Percentiles rank a stretch among this genome's conserved stretches.
These are phyloP conservation scores for Cavia porcellus DNA, from an alignment of 2,113 vertebrate genomes.

Conservation along the genomic window DNA sequence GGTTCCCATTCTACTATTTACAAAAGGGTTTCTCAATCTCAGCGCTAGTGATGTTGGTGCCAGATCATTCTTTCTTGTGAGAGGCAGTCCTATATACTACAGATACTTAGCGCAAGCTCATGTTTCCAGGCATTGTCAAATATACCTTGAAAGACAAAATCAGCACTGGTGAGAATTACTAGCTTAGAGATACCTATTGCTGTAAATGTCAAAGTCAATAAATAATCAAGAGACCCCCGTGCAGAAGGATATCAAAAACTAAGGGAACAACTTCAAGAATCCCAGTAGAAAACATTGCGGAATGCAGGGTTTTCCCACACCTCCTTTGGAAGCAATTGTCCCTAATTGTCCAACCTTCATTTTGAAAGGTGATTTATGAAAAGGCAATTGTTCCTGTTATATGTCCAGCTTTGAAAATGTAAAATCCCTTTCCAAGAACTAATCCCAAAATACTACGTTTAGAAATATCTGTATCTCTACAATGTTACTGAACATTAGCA, in stretches of 20 bases:
- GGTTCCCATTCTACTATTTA: background rate
- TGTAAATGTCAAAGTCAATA: background rate
- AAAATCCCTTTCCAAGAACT: conserved; percentile 6
- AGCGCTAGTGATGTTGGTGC: background rate
- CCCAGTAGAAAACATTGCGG: background rate
- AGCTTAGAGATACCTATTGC: background rate
- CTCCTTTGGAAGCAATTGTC: background rate
- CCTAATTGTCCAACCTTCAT: background rate
- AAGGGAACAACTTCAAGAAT: background rate
- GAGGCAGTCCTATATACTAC: background rate
- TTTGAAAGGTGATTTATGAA: background rate
- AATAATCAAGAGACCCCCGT: background rate
- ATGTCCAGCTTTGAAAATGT: background rate
- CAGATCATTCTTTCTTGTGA: background rate
- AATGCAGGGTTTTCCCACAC: background rate
- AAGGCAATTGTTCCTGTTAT: background rate
- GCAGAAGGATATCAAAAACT: background rate
- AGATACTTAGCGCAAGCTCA: background rate
- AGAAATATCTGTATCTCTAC: background rate
- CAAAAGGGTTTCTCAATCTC: background rate
- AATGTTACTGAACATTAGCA: conserved; percentile 23
- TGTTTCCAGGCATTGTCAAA: background rate
- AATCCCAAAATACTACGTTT: background rate
- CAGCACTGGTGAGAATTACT: background rate
- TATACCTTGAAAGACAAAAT: background rate